Conservation (phyloP, 2,888 invertebrate species). For the Axea sp. region DNA sequence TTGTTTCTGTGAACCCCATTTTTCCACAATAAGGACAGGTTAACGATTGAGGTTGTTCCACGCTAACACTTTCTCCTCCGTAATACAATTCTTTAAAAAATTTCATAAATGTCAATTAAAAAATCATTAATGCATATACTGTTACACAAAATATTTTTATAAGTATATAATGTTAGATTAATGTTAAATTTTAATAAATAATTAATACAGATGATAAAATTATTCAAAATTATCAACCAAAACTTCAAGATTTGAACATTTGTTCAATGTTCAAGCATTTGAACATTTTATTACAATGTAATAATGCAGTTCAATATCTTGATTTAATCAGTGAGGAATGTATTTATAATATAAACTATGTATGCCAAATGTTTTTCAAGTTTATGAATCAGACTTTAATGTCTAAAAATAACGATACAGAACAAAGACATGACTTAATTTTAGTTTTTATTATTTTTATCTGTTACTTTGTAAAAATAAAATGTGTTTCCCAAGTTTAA, state of each 20-base stretch:
- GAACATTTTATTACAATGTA: no score
- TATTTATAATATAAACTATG: constrained; percentile 28
- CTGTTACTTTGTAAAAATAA: no score
- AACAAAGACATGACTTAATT: constrained; percentile 10
- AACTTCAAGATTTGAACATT: no score
- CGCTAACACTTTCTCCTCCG: constrained; percentile 94
- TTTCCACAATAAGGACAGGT: constrained; percentile 98
- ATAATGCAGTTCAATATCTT: no score
- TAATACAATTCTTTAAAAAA: constrained; percentile 90
- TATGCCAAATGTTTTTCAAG: constrained; percentile 16
- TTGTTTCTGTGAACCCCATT: constrained; percentile 96
- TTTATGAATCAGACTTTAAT: constrained; percentile 29
- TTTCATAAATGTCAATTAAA: neutral
- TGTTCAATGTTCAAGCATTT: no score
- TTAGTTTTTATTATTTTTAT: constrained; percentile 1
- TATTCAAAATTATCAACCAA: no score
- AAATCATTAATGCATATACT: no score
- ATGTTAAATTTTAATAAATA: no score
- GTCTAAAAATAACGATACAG: constrained; percentile 26
- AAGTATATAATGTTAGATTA: no score
- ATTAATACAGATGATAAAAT: no score
- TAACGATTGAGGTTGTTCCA: constrained; percentile 96
- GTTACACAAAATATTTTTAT: neutral
- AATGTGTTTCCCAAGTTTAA: no score
- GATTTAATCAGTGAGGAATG: no score